Evolutionary conservation across 2,113 vertebrate species (phyloP).

Genomic region (Felis chaus): DNA sequence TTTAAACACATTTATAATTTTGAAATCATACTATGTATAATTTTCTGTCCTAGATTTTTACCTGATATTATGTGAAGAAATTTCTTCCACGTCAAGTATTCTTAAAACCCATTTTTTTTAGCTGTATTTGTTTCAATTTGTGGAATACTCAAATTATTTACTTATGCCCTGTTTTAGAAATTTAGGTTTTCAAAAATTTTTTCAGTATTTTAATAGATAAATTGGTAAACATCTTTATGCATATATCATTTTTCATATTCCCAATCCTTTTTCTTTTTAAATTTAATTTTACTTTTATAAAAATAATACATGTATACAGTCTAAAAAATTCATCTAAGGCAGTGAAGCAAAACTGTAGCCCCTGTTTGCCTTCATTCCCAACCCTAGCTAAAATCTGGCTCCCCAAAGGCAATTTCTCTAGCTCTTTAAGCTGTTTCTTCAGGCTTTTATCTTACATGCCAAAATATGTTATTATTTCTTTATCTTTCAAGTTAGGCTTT

Average conservation of each 20-base stretch:
- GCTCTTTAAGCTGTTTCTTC: not conserved
- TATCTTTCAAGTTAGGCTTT: not conserved
- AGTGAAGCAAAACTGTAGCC: not conserved
- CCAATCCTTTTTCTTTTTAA: not conserved
- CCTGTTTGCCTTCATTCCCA: not conserved
- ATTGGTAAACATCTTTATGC: not conserved
- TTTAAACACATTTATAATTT: conserved; percentile 13
- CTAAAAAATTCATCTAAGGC: not conserved
- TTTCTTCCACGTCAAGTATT: not conserved
- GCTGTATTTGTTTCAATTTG: not conserved
- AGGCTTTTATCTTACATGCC: not conserved
- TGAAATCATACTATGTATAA: not conserved
- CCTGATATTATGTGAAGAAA: not conserved
- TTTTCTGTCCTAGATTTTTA: conserved; percentile 1
- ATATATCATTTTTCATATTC: not conserved
- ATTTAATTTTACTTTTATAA: conserved; percentile 32
- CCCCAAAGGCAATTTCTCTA: not conserved
- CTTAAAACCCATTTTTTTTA: not conserved
- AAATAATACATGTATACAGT: not conserved
- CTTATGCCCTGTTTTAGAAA: not conserved
- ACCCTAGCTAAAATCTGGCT: not conserved
- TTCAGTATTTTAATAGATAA: not conserved
- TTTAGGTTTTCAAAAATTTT: not conserved
- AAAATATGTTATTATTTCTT: not conserved
- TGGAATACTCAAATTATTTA: not conserved